Base-by-base conservation (phyloP, 2,888 invertebrate species). In the Girardia tigrina region DNA sequence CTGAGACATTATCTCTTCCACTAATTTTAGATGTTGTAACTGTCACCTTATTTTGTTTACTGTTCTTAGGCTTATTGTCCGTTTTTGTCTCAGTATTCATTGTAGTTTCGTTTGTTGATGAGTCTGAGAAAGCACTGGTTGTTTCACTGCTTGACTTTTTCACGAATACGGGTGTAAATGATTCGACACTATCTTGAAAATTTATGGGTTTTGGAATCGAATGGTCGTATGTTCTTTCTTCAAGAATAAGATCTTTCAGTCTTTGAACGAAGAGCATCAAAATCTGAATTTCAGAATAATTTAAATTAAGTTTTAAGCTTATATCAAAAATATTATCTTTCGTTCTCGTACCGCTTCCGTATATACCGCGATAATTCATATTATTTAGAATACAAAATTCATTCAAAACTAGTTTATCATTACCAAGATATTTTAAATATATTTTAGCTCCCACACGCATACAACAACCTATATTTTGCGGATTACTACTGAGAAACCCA, bases 401-500 rank as follows among this genome's bases (percentile, higher is more conserved):
- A 27, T 71, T 29, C 20, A 71, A 28, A 4, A 12, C 8, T n/a
- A n/a, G 4, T 23, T 28, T 27, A n/a, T 29, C 28, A 6, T 12
- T 28, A 6, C 28, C 71, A 27, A 71, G 28, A 71, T 71, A n/a
- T 29, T 23, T 14, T n/a, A 71, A 28, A 27, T 12, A 12, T 26
- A 71, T 29, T 12, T 2, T 26, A 6, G 71, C 71, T 12, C 71
- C 28, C 27, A 71, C 27, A 12, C 71, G 71, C 71, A 71, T 71
- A 12, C 8, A 27, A 23, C 28, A 28, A n/a, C 71, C 71, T 6
- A 71, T n/a, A 23, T 71, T 29, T 23, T 6, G 26, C 2, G 26
- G 71, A 71, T 29, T 71, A 28, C 28, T 28, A 12, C 28, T 71
- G 26, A 71, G 28, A 71, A 71, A 71, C 4, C 70, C 71, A n/a